phyloP scores from a whole-genome alignment of 2,113 vertebrate species.

The Zapus hudsonius region DNA sequence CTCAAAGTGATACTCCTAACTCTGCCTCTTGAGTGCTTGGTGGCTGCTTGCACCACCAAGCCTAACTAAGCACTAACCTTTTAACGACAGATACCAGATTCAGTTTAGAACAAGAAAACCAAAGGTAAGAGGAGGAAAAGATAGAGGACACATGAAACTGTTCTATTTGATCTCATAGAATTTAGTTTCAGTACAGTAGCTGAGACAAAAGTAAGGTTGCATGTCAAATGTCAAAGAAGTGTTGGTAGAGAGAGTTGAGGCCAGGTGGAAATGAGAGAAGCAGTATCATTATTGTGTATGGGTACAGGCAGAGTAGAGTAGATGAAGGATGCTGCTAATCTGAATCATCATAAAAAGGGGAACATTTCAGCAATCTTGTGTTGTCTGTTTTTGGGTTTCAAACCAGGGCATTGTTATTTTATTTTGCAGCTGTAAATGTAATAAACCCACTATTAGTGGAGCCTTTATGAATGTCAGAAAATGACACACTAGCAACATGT shows the following conservation, averaged over 20 bases:
- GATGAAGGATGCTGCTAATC: background rate
- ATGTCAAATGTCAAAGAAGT: background rate
- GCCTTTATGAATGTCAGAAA: background rate
- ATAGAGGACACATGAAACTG: background rate
- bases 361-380: background rate
- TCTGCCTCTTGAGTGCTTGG: no score
- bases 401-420: background rate
- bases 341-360: background rate
- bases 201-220: background rate
- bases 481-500: background rate
- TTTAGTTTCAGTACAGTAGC: background rate
- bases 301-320: background rate
- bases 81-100: slow-evolving; percentile 10
- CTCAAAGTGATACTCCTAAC: no score
- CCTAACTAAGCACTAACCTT: background rate
- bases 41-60: no score
- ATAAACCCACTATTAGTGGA: background rate
- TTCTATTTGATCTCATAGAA: background rate
- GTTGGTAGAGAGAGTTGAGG: background rate
- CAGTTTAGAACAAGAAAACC: slow-evolving; percentile 9
- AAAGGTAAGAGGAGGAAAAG: background rate
- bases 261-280: background rate
- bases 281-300: background rate
- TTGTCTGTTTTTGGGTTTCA: background rate
- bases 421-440: background rate